Conservation (phyloP, 2,888 invertebrate species). For the Acrobasis suavella region DNA sequence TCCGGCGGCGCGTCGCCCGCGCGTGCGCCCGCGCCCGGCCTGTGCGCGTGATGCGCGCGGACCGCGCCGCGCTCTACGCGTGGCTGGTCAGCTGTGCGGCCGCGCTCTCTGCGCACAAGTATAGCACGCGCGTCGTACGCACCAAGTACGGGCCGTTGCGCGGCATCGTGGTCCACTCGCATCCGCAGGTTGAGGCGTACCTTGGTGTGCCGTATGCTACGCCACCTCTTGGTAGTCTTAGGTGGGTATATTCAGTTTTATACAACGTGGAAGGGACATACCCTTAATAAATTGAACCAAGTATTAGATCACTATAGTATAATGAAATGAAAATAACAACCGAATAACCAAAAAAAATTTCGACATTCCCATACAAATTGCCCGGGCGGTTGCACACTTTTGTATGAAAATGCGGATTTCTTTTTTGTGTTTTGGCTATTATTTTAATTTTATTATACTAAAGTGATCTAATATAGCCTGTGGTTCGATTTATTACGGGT, state of each 20-base stretch:
- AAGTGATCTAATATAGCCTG: too few species aligned
- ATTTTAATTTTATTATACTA: too few species aligned
- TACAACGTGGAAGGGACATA: too few species aligned
- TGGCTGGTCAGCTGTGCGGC: slow-evolving; percentile 81
- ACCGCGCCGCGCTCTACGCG: slow-evolving; percentile 80
- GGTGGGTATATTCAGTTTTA: slow-evolving; percentile 73
- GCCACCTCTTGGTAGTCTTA: slow-evolving; percentile 93
- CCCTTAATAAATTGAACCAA: too few species aligned
- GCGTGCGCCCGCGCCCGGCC: slow-evolving; percentile 54
- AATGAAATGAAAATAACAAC: too few species aligned
- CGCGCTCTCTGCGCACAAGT: slow-evolving; percentile 86
- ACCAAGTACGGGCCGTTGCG: slow-evolving; percentile 95
- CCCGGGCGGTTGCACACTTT: too few species aligned
- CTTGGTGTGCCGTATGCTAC: slow-evolving; percentile 97
- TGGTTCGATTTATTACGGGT: too few species aligned
- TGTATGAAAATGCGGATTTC: too few species aligned
- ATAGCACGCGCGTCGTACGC: slow-evolving; percentile 90
- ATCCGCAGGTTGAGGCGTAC: slow-evolving; percentile 94
- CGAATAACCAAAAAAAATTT: too few species aligned
- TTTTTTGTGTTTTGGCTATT: too few species aligned
- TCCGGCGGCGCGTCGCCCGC: slow-evolving; percentile 57
- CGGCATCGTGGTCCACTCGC: slow-evolving; percentile 91
- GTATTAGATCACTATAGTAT: too few species aligned
- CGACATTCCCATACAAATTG: too few species aligned
- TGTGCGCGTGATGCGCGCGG: slow-evolving; percentile 76